Conservation (phyloP, 2,797 vertebrate species). For the Pseudochirops corinnae region DNA sequence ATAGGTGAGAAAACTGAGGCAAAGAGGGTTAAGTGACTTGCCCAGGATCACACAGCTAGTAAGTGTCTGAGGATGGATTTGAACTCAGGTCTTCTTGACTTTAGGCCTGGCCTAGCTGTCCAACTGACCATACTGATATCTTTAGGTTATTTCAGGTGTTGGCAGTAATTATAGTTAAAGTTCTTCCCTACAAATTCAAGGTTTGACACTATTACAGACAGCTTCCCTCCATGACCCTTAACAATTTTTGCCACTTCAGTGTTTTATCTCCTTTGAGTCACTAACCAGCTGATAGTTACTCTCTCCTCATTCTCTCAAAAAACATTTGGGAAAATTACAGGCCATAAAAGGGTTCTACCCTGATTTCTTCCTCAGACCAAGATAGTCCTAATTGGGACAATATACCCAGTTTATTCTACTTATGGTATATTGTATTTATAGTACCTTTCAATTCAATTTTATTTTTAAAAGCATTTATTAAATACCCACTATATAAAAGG, state of each 20-base stretch:
- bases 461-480: no score
- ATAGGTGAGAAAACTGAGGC: no score
- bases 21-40: no score
- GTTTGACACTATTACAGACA: neutral
- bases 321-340: no score
- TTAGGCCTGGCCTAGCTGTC: no score
- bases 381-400: conserved; percentile 56
- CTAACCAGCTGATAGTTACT: neutral
- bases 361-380: conserved; percentile 46
- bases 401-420: neutral
- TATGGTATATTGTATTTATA: no score
- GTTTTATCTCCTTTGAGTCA: neutral
- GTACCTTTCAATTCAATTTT: no score
- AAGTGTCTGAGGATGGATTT: no score
- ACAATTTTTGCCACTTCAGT: neutral
- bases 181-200: conserved; percentile 43
- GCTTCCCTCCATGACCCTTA: neutral
- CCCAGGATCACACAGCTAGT: no score
- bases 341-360: neutral
- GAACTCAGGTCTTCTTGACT: no score
- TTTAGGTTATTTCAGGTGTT: conserved; percentile 24
- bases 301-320: neutral
- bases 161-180: conserved; percentile 17
- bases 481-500: neutral
- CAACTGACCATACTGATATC: conserved; percentile 17